Evolutionary conservation across 2,113 vertebrate genomes (phyloP).

Genomic region (Bettongia penicillata): DNA sequence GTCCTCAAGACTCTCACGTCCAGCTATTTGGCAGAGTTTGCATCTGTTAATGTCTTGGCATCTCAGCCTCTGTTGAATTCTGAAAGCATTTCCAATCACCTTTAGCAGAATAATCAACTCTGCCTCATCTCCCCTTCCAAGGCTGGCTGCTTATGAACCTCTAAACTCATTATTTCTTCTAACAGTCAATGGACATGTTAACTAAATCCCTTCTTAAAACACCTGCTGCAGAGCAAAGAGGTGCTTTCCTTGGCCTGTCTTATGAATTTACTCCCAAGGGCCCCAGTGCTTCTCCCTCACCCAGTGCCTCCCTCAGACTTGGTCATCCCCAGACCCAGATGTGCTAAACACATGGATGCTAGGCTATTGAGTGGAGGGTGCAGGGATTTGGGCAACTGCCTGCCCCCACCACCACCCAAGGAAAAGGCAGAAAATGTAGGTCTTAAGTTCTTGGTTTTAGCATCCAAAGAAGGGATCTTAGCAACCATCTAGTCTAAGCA

Average conservation of each 20-base stretch:
- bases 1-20: neutral
- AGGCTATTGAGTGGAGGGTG: neutral
- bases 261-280: neutral
- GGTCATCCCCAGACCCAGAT: neutral
- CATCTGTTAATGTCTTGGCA: neutral
- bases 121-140: neutral
- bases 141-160: neutral
- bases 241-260: neutral
- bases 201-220: constrained; percentile 3
- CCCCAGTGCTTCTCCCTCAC: neutral
- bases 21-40: neutral
- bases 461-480: neutral
- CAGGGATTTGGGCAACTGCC: neutral
- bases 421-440: neutral
- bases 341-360: neutral
- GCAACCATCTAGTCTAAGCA: neutral
- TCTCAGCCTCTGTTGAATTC: neutral
- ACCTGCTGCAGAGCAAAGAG: neutral
- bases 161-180: constrained; percentile 1
- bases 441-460: neutral
- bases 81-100: neutral
- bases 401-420: neutral
- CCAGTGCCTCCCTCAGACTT: neutral
- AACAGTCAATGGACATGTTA: neutral
- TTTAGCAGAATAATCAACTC: constrained; percentile 1